These are phyloP conservation scores for Glyphotaelius pellucidus DNA, from an alignment of 2,888 invertebrate species.

Conservation along the genomic window DNA sequence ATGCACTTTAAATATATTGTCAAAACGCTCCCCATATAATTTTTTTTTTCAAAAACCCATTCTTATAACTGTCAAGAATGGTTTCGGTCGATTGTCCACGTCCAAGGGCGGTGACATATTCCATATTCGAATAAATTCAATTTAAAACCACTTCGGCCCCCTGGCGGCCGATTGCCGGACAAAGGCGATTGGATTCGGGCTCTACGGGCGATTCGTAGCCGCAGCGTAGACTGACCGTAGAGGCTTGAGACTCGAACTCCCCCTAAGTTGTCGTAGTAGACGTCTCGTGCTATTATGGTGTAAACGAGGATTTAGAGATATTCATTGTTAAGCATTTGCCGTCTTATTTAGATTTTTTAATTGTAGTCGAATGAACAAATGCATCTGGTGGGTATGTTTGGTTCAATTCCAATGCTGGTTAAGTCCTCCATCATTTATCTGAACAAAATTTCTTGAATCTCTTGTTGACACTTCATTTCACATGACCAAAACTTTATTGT, in stretches of 20 bases:
- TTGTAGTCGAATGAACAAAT: too few species aligned
- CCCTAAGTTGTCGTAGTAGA: not conserved
- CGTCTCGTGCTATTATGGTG: not conserved
- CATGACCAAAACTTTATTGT: too few species aligned
- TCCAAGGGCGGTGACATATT: constrained; percentile 23
- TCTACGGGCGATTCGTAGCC: not conserved
- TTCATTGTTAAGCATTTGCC: not conserved
- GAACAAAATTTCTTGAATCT: too few species aligned
- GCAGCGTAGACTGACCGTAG: not conserved
- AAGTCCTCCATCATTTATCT: too few species aligned
- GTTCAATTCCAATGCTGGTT: too few species aligned
- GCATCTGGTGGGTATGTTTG: too few species aligned
- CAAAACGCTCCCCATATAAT: not conserved
- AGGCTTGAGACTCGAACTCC: not conserved
- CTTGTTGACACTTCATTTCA: too few species aligned
- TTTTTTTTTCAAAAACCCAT: not conserved
- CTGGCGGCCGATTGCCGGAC: constrained; percentile 2
- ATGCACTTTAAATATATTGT: not conserved
- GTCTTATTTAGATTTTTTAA: not conserved
- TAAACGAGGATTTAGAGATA: not conserved
- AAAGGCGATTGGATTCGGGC: not conserved
- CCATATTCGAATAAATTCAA: constrained; percentile 50
- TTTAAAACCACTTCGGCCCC: constrained; percentile 35
- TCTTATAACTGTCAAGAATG: constrained; percentile 14
- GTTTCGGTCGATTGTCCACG: constrained; percentile 35